Base-by-base conservation (phyloP, 2,888 invertebrate genomes). In the Penaeus monodon region DNA sequence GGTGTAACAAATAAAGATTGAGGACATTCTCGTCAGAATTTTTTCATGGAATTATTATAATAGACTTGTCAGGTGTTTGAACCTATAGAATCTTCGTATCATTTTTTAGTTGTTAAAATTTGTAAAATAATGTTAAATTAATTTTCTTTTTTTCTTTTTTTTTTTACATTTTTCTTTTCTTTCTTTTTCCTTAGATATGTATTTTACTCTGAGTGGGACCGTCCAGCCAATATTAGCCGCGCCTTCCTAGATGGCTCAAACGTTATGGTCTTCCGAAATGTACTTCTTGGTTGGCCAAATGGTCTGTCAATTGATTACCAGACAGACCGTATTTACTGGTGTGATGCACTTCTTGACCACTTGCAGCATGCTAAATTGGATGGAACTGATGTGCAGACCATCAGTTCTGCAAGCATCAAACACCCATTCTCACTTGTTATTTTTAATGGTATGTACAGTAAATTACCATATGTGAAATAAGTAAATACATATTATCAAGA, bases 231-330 rank as follows among this genome's bases (percentile, higher is more conserved):
- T 92, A 99, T 99, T 90, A 98, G 97, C 88, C 94, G 99, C 90
- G 97, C 98, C 0, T 95, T 96, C 91, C 95, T 97, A 0, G 99
- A 99, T 91, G 99, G 99, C 2, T 95, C 95, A 0, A 96, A 96
- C 90, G 93, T 98, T 33, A 93, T 96, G 6, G 96, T 98, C 0
- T 98, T 99, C 92, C 95, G 96, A 90, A 97, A 97, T 91, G 95
- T 98, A 0, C 96, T 98, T 0, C 94, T 99, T 0, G 98, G 98
- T 6, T 99, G 99, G 99, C 99, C 99, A 0, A 99, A 99, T 92
- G 99, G 99, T 0, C 93, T 99, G 8, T 97, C 98, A 1, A 96
- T 99, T 90, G 99, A 99, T 93, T 97, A 97, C 91, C 94, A 94
- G 66, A 94, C 95, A 29, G 96, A 98, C 92, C 94, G 98, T 24